Base-by-base conservation (phyloP, 2,797 vertebrate species). In the Sarcoramphus papa region DNA sequence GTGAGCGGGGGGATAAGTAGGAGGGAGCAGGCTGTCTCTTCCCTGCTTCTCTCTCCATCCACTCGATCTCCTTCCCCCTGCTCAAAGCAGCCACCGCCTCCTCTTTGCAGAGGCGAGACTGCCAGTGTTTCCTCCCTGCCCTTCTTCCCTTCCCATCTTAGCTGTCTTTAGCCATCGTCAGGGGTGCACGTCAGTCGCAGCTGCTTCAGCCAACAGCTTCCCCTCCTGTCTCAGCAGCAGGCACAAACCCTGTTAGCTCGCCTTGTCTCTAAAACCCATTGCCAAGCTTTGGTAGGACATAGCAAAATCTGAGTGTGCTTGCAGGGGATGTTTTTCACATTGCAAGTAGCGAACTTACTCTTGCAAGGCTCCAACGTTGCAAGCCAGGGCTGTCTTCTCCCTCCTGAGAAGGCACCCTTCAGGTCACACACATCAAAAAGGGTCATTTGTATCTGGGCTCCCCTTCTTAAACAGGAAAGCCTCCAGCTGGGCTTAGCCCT, bases 191-290 rank as follows among this genome's bases (percentile, higher is more conserved):
- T 10, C 31, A 50, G 22, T 31, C 63, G 40, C 30, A 43, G 35
- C 19, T 59, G 18, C 13, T 30, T 78, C 77, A 78, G 45, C n/a
- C 65, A 64, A n/a, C 33, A 64, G 41, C 12, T 45, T 59, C 50
- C 28, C 4, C 35, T 92, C 19, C 25, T 14, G 13, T 24, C 15
- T 25, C 40, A 74, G 65, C 4, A 6, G 13, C 31, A 11, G 40
- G 19, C 14, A 37, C 20, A 37, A 64, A 27, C 4, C 8, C 28
- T 24, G 4, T 12, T 17, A 72, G 10, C 18, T 51, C 0, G 0
- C n/a, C 7, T 50, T 45, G 12, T 14, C n/a, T 54, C 23, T 75
- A 51, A 57, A 83, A 53, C 43, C 23, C 53, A 37, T 7, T 27
- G 33, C 35, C 25, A 37, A 40, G 27, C 45, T n/a, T 60, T 60